phyloP scores from a whole-genome alignment of 2,113 vertebrate species.

The Coracopsis vasa region DNA sequence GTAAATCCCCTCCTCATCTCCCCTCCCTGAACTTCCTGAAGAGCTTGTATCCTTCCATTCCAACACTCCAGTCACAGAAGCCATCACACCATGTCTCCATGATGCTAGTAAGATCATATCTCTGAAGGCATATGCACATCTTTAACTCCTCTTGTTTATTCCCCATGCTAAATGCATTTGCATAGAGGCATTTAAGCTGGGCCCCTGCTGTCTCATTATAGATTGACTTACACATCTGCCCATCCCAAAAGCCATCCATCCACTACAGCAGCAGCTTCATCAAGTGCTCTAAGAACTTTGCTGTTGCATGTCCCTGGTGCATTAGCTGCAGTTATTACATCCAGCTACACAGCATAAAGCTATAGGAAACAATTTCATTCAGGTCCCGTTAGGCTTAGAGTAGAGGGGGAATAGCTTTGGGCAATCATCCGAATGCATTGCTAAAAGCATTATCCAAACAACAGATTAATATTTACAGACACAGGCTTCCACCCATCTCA shows the following conservation, averaged over 20 bases:
- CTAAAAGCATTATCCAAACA: not conserved
- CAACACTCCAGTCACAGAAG: not conserved
- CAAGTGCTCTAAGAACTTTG: not conserved
- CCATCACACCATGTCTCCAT: not conserved
- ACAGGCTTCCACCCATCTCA: not conserved
- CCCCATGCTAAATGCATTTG: not conserved
- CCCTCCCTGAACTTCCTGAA: not conserved
- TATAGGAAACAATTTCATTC: constrained; percentile 2
- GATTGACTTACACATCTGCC: not conserved
- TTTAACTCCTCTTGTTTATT: not conserved
- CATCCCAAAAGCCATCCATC: not conserved
- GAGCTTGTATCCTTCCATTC: not conserved
- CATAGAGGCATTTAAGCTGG: not conserved
- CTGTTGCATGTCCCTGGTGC: not conserved
- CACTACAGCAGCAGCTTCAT: not conserved
- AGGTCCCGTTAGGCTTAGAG: not conserved
- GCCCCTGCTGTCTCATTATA: not conserved
- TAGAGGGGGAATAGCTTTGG: not conserved
- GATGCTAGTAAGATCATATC: not conserved
- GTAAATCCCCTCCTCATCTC: not conserved
- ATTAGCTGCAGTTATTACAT: not conserved
- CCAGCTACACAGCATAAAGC: not conserved
- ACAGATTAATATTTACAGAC: not conserved
- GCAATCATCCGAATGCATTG: not conserved
- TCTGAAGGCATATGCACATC: not conserved